Conservation (phyloP, 2,888 invertebrate genomes). For the Macrosoma leucophasiata region DNA sequence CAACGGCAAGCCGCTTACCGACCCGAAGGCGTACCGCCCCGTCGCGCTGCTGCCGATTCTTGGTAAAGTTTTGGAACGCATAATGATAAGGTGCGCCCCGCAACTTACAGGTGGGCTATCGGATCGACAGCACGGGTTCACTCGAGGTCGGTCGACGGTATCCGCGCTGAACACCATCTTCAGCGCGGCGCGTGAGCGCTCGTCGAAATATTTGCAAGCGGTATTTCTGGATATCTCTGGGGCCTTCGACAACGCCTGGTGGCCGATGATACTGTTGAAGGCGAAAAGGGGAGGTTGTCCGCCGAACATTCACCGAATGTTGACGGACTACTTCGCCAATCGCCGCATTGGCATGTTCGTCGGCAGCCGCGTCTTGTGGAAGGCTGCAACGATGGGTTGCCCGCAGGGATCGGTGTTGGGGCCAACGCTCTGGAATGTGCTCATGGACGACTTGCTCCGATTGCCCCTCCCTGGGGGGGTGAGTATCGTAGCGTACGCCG, state of each 20-base stretch:
- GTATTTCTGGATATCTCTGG: slow-evolving; percentile 33
- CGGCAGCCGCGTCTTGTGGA: slow-evolving; percentile 15
- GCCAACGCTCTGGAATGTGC: slow-evolving; percentile 10
- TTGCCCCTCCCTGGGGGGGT: slow-evolving; percentile 20
- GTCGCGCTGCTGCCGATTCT: no score
- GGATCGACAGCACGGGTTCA: no score
- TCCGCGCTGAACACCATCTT: no score
- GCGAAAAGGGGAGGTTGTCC: slow-evolving; percentile 14
- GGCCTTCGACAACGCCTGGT: slow-evolving; percentile 33
- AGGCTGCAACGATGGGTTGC: slow-evolving; percentile 19
- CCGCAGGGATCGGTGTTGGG: slow-evolving; percentile 20
- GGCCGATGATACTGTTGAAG: slow-evolving; percentile 28
- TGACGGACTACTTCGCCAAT: slow-evolving; percentile 26
- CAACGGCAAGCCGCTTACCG: no score
- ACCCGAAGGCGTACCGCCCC: no score
- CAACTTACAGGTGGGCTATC: no score
- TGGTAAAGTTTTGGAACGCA: no score
- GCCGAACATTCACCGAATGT: slow-evolving; percentile 26
- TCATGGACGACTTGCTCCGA: slow-evolving; percentile 8
- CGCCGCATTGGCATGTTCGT: slow-evolving; percentile 9
- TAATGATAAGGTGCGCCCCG: no score
- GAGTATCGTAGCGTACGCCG: slow-evolving; percentile 25
- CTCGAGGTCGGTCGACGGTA: no score
- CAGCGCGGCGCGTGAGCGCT: no score
- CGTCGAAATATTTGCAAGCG: slow-evolving; percentile 23